Base-by-base conservation (phyloP, 2,113 vertebrate genomes). In the Halcyon malimbica region DNA sequence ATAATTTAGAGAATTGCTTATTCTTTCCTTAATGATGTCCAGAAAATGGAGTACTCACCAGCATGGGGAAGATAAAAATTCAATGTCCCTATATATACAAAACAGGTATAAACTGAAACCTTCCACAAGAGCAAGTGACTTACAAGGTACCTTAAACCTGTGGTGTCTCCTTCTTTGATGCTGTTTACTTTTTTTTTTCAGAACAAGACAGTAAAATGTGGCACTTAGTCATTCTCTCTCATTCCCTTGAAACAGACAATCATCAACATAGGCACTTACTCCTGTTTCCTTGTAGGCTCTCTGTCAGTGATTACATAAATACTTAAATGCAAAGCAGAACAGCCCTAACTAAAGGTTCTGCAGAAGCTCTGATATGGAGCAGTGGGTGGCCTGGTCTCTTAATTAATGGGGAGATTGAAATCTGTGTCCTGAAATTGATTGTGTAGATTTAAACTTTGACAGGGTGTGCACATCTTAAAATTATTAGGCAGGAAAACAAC, bases 281-380 rank as follows among this genome's bases (percentile, higher is more conserved):
- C 19, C 10, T 46, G 2, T 53, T 85, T 91, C 9, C 19, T 56
- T 79, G 9, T 23, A 20, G 11, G 7, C 1, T 88, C 15, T 78
- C 44, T 78, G 41, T 41, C 7, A 53, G 33, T 33, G 21, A 39
- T 37, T 48, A 35, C 13, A 64, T 64, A 90, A 90, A 85, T 73
- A 85, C 82, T 80, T 90, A 88, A 94, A 92, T 65, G 20, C n/a
- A 73, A 76, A 91, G 18, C 18, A 87, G 26, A 79, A 75, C 29
- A 60, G 9, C 35, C 39, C 7, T 60, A 60, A 90, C 25, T 39
- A 79, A 73, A 92, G 26, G 29, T 85, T 82, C 16, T 83, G 35
- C 41, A 65, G 53, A 85, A 65, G 12, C 21, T 83, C 53, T 90
- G 67, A 56, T 93, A 71, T 7, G 5, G 44, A 90, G 28, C 63